A percentile compares a stretch with the other conserved stretches of the same genome.
Conservation (phyloP, 2,113 vertebrate species). For the Felis chaus region DNA sequence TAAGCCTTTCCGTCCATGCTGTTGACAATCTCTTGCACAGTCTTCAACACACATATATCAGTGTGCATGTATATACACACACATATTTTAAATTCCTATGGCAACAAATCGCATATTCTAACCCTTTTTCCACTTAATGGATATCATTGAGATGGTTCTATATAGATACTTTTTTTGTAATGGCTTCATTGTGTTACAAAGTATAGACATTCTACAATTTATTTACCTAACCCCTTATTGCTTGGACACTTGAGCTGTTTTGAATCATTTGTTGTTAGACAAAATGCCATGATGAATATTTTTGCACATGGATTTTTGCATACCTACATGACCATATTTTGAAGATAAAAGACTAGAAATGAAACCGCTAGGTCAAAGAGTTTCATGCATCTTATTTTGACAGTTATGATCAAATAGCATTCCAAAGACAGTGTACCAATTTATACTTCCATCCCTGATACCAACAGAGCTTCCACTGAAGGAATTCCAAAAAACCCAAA, state of each 20-base stretch:
- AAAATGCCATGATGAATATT: neutral
- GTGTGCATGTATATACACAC: neutral
- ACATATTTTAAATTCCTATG: neutral
- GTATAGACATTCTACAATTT: neutral
- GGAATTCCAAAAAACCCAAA: conserved; percentile 27
- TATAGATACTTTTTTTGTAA: neutral
- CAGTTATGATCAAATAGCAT: conserved; percentile 17
- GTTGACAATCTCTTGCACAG: neutral
- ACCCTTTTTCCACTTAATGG: neutral
- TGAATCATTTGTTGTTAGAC: conserved; percentile 32
- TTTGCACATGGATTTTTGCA: neutral
- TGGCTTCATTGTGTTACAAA: neutral
- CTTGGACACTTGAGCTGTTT: neutral
- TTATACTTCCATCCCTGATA: neutral
- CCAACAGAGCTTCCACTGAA: neutral
- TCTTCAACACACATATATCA: neutral
- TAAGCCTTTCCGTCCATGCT: neutral
- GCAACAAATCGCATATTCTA: neutral
- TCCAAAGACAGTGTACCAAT: conserved; percentile 25
- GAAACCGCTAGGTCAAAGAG: neutral
- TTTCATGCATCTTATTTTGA: conserved; percentile 2
- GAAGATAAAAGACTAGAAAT: conserved; percentile 20
- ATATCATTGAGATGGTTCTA: neutral
- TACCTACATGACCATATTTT: neutral
- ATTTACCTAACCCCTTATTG: neutral